phyloP scores from a whole-genome alignment of 2,888 invertebrate species.

The Palloptera scutellata region DNA sequence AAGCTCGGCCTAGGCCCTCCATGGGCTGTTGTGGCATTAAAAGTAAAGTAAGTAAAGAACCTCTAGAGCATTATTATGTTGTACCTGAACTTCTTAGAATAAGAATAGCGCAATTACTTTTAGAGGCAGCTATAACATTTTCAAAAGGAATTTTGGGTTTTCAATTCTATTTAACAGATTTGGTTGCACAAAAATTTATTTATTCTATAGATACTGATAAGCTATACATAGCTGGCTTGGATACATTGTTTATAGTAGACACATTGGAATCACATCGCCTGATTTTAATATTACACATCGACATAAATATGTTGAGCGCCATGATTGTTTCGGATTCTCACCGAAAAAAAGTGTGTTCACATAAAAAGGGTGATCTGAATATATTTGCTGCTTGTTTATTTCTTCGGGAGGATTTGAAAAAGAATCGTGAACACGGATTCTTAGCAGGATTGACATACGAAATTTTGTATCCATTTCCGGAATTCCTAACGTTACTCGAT shows the following conservation, averaged over 20 bases:
- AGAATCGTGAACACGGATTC: constrained; percentile 45
- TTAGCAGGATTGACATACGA: constrained; percentile 42
- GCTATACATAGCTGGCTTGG: constrained; percentile 80
- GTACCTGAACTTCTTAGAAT: constrained; percentile 41
- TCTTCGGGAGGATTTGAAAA: constrained; percentile 50
- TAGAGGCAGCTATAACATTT: constrained; percentile 48
- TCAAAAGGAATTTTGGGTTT: constrained; percentile 51
- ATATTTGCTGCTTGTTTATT: constrained; percentile 77
- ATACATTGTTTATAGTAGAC: constrained; percentile 80
- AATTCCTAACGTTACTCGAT: constrained; percentile 39
- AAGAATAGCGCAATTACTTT: constrained; percentile 46
- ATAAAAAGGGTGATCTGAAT: constrained; percentile 82
- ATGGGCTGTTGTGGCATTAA: no score
- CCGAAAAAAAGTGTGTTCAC: constrained; percentile 75
- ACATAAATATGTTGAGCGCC: constrained; percentile 62
- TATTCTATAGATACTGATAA: constrained; percentile 69
- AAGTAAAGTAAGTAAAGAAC: no score
- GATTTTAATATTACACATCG: constrained; percentile 34
- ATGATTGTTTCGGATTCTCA: constrained; percentile 76
- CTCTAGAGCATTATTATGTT: constrained; percentile 42
- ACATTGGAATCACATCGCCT: constrained; percentile 53
- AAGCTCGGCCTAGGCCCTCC: no score
- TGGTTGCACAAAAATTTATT: constrained; percentile 84
- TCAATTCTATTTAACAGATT: constrained; percentile 81
- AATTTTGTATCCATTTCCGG: constrained; percentile 21